phyloP scores from a whole-genome alignment of 37 sponge, comb jelly and placozoan species.

The Ianthella basta region DNA sequence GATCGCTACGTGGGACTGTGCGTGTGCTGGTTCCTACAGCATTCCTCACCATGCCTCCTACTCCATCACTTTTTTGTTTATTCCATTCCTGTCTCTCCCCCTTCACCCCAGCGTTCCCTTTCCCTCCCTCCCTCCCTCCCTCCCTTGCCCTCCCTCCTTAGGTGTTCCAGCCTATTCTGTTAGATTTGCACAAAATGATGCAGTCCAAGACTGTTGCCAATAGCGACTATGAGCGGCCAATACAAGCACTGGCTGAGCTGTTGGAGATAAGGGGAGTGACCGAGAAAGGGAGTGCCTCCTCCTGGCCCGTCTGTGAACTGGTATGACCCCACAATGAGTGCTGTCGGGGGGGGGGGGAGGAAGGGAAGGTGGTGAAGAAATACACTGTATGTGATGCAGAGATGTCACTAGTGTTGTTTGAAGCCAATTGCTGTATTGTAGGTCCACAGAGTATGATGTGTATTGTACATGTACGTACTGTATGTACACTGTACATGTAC shows the following conservation, averaged over 20 bases:
- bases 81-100: not conserved
- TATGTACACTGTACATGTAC: too few relatives aligned
- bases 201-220: not conserved
- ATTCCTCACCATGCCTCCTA: too few relatives aligned
- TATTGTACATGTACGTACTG: too few relatives aligned
- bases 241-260: slow-evolving; percentile 54
- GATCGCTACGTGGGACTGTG: too few relatives aligned
- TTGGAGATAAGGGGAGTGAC: slow-evolving; percentile 29
- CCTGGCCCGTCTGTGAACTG: slow-evolving; percentile 68
- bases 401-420: too few relatives aligned
- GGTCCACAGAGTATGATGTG: too few relatives aligned
- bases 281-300: slow-evolving; percentile 5
- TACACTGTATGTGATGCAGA: too few relatives aligned
- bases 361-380: too few relatives aligned
- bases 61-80: not conserved
- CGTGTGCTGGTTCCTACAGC: too few relatives aligned
- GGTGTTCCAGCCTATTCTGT: slow-evolving; percentile 51
- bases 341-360: too few relatives aligned
- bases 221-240: slow-evolving; percentile 22
- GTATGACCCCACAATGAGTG: slow-evolving; percentile 2
- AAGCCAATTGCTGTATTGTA: too few relatives aligned
- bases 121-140: not conserved
- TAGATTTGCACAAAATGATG: slow-evolving; percentile 29
- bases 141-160: slow-evolving; percentile 10
- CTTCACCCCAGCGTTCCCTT: not conserved